Evolutionary conservation across 1,140 invertebrate species (phyloP).

Genomic region (Drosophila rhopaloa): DNA sequence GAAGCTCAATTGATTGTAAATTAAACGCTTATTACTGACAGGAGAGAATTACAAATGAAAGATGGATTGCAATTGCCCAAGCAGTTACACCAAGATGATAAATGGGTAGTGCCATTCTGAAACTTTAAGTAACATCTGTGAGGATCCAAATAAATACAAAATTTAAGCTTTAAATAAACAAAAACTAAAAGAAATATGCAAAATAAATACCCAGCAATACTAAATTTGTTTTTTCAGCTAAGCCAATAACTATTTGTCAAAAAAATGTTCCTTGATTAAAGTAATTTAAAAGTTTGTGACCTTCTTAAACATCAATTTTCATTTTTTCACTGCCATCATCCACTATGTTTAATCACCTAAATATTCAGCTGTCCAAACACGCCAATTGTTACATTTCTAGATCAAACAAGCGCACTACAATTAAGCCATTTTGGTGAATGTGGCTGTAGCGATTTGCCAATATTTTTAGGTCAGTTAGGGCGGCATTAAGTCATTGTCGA

Average conservation of each 20-base stretch:
- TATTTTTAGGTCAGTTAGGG: slow-evolving; percentile 34
- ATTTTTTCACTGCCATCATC: neutral
- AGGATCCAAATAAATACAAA: too few relatives aligned
- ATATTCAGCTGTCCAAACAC: slow-evolving; percentile 28
- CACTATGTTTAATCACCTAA: neutral
- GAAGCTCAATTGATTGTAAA: slow-evolving; percentile 45
- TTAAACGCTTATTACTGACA: slow-evolving; percentile 31
- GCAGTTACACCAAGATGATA: slow-evolving; percentile 14
- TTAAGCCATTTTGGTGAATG: slow-evolving; percentile 11
- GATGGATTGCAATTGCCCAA: slow-evolving; percentile 7
- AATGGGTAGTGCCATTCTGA: neutral
- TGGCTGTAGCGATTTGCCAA: slow-evolving; percentile 25
- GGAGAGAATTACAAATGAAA: slow-evolving; percentile 5
- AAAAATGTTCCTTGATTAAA: neutral
- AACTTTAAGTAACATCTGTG: too few relatives aligned
- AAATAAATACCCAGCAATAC: too few relatives aligned
- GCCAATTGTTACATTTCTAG: neutral
- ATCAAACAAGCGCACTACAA: slow-evolving; percentile 5
- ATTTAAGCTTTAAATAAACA: too few relatives aligned
- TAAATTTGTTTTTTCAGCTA: too few relatives aligned
- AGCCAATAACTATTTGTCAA: too few relatives aligned
- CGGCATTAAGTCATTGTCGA: slow-evolving; percentile 34
- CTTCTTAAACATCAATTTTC: neutral
- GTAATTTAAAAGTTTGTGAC: too few relatives aligned
- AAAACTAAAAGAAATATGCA: too few relatives aligned